Base-by-base conservation (phyloP, 2,888 invertebrate species). In the Lepidochitona cinerea region DNA sequence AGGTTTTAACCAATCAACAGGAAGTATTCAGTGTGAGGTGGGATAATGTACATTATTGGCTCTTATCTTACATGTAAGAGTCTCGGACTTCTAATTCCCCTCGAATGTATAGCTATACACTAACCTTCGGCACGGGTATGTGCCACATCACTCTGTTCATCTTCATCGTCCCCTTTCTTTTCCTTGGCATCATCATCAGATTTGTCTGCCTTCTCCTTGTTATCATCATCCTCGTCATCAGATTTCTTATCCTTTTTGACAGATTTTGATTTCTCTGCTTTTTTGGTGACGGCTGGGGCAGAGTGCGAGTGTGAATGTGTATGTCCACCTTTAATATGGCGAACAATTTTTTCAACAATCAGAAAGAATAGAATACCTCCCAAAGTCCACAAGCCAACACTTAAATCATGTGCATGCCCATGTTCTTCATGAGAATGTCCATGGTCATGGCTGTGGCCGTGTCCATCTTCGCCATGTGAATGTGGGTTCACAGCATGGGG, bases 321-420 rank as follows among this genome's bases (percentile, higher is more conserved):
- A 87, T 95, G 94, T 9, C 94, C 95, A 66, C 95, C 95, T 92
- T 97, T 97, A 65, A 98, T 92, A 78, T 97, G 81, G n/a, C 91
- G 81, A 4, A 91, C 90, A 83, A 90, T 86, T 91, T 99, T 99
- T 89, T 99, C 99, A 0, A 99, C 96, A 37, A 96, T 93, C 52
- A 99, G 92, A 90, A 99, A 99, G 41, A 95, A 94, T 59, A 98
- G 94, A 79, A 98, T 97, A 54, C 99, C 99, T 52, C 95, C 94
- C 14, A 99, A 92, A 0, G 99, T 98, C 93, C 97, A 97, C 59
- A 98, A 92, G 0, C 99, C 99, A 18, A 98, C 96, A 64, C 95
- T 94, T 93, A 96, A 95, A 14, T 79, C 85, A 69, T 88, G 85
- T 14, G 79, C 77, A 75, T 88, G 87, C 5, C 79, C 80, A 70